Conservation (phyloP, 2,113 vertebrate species). For the Sterrhoptilus dennistouni region DNA sequence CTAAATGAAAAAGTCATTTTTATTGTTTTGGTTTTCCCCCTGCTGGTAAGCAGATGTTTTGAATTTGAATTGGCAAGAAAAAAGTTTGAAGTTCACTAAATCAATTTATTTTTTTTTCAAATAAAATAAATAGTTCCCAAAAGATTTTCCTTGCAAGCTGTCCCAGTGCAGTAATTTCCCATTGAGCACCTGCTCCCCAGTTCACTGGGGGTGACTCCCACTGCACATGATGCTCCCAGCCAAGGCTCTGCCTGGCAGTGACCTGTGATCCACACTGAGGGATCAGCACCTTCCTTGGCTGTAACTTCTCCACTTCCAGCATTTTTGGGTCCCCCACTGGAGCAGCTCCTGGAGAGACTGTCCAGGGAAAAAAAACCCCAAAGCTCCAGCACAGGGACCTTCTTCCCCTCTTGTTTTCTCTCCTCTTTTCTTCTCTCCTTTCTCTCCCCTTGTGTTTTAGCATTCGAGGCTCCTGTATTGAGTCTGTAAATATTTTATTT, state of each 20-base stretch:
- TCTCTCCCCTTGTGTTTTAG: background rate
- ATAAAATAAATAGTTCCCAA: background rate
- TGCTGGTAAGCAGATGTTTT: background rate
- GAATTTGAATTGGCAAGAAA: background rate
- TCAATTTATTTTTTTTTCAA: background rate
- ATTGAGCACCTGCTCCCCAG: background rate
- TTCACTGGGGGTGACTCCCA: background rate
- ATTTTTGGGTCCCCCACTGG: background rate
- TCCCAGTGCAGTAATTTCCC: background rate
- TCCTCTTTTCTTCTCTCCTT: background rate
- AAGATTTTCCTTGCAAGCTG: background rate
- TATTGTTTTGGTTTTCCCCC: background rate
- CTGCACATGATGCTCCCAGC: background rate
- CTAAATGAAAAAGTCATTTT: background rate
- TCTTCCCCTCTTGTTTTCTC: background rate
- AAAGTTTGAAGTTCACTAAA: background rate
- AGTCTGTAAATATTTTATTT: background rate
- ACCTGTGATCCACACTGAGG: background rate
- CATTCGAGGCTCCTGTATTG: background rate
- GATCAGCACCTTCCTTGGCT: rapidly evolving
- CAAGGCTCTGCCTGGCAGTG: background rate
- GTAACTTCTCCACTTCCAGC: background rate
- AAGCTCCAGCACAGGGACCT: background rate
- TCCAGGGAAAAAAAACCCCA: background rate
- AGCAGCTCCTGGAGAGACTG: background rate